Evolutionary conservation across 2,797 vertebrate species (phyloP), one percentile per base, ranked within the genome.

Genomic region (Limosa lapponica): DNA sequence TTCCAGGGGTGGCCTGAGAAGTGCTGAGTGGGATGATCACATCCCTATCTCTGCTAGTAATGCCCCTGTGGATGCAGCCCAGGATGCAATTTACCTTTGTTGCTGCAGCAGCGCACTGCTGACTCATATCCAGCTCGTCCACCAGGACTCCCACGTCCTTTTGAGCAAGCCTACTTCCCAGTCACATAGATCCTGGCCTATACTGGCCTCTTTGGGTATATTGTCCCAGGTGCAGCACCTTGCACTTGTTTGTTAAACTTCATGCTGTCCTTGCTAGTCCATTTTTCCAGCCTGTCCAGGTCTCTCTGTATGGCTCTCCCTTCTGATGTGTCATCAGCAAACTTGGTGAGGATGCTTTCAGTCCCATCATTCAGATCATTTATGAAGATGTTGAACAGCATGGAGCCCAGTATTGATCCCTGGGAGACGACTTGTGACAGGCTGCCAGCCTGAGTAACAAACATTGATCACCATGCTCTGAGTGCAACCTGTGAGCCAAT

Each of bases 401-500:
- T 32, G 44, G 44, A 34, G 23, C 7, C 23, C 6, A 2, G n/a
- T 62, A 54, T 54, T 43, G 52, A 62, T 51, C 20, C 17, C 37
- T 62, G 25, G 36, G 43, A 36, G 6, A 20, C 3, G 3, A 41
- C 20, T 36, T 64, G 36, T 48, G 27, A 24, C 74, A 74, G 57
- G 18, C n/a, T 58, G 13, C 43, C 23, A 62, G 34, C 43, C 25
- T 48, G 39, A 54, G 27, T 74, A 19, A 48, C 86, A 78, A 7
- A 3, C 43, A 10, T 17, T 5, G 14, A 39, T 43, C n/a, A 13
- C 27, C 15, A 27, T 10, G 6, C 15, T 71, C 28, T 2, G 20
- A 37, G 28, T 58, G 59, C 0, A 0, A 48, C 65, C 36, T 70
- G 28, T 46, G 39, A 82, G 17, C 32, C 32, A 5, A 1, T 70